Base-by-base conservation (phyloP, 2,888 invertebrate species). In the Lasioglossum villosulum region DNA sequence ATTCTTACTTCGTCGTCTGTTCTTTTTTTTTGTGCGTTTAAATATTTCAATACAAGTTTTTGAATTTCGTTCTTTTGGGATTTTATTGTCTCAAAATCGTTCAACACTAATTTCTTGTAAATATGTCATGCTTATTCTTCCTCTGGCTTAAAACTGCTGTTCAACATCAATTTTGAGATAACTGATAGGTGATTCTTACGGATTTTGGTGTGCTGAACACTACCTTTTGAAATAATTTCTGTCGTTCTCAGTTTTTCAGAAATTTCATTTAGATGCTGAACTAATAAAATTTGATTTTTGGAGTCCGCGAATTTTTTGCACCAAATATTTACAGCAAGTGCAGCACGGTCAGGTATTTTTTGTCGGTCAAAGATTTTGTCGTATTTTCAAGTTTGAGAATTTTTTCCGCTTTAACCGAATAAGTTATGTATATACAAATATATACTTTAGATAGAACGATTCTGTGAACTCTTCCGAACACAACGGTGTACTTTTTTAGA, bases 51-150 rank as follows among this genome's bases (percentile, higher is more conserved):
- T 63, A 52, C 52, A 34, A n/a, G 5, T 59, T 59, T 59, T 16
- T 12, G 4, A 30, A 59, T 27, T 59, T 59, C 6, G 59, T 59
- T 59, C 42, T 59, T 27, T 59, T 14, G 59, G 27, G 59, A 59
- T 59, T 5, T 6, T 59, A 14, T 59, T 59, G 2, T 59, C 59
- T 16, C 27, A 16, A 59, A 59, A 59, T 59, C 6, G 27, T 27
- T 59, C 59, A 59, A 59, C 59, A 30, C 5, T 27, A 59, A 30
- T 59, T 59, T 27, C 37, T 56, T 82, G 77, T 82, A 84, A 82
- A 82, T 82, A 82, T 16, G 19, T 70, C 8, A 19, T 23, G 14
- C 23, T 10, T 39, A 8, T 56, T 42, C 27, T 68, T 8, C 23
- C 59, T 30, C 14, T 10, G 27, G 27, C 59, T 59, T 59, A 30